Conservation (phyloP, 2,113 vertebrate genomes). For the Cinclus mexicanus region DNA sequence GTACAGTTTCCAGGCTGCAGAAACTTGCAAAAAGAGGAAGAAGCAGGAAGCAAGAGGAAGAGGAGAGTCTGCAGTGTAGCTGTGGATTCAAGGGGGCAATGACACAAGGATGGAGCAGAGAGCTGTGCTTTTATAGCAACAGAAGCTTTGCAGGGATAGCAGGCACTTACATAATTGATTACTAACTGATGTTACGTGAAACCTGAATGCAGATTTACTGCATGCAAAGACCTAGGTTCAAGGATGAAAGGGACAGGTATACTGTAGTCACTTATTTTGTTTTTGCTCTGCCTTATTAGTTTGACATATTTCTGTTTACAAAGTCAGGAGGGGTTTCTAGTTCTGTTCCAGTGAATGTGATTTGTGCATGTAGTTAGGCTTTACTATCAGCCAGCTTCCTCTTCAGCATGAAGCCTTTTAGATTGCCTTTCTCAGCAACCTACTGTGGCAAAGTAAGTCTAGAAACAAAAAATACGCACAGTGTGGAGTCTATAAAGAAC, state of each 20-base stretch:
- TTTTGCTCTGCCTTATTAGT: neutral
- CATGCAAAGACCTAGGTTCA: neutral
- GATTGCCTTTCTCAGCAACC: neutral
- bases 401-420: neutral
- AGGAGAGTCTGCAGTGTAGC: neutral
- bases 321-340: neutral
- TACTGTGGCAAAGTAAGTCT: neutral
- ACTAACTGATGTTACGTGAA: neutral
- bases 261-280: neutral
- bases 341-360: neutral
- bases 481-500: neutral
- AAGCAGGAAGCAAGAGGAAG: neutral
- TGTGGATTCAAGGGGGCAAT: neutral
- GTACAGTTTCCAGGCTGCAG: neutral
- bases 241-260: neutral
- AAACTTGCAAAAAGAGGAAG: neutral
- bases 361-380: neutral
- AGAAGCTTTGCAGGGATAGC: neutral
- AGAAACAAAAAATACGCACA: neutral
- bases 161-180: neutral
- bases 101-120: neutral
- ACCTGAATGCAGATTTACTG: neutral
- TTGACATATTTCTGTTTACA: neutral
- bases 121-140: neutral
- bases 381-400: neutral